phyloP scores from a whole-genome alignment of 2,797 vertebrate genomes.

The Bufotes viridis region DNA sequence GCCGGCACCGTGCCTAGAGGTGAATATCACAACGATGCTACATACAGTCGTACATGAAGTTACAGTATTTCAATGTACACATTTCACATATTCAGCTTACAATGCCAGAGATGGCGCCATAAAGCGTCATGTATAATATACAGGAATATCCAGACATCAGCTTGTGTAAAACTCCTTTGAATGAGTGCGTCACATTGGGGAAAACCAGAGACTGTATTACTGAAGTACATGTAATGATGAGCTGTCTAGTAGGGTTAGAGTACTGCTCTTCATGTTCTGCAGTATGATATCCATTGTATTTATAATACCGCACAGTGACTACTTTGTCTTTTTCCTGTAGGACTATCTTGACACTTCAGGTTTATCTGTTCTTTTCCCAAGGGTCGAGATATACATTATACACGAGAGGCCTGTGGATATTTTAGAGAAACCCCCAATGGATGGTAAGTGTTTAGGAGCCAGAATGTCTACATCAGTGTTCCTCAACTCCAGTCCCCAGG shows the following conservation, averaged over 20 bases:
- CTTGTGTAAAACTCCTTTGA: not conserved
- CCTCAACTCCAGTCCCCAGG: too few relatives aligned
- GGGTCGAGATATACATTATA: constrained; percentile 85
- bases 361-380: constrained; percentile 80
- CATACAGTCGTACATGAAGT: not conserved
- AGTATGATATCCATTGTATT: not conserved
- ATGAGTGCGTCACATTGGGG: not conserved
- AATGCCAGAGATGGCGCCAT: not conserved
- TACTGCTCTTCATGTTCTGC: too few relatives aligned
- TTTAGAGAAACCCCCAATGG: constrained; percentile 80
- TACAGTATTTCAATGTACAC: not conserved
- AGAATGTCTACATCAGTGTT: not conserved
- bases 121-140: too few relatives aligned
- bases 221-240: too few relatives aligned
- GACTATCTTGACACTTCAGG: constrained; percentile 83
- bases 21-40: constrained; percentile 57
- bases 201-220: too few relatives aligned
- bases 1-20: constrained; percentile 82
- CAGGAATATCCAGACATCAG: not conserved
- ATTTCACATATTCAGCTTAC: not conserved
- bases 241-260: too few relatives aligned
- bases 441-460: constrained; percentile 72
- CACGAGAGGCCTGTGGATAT: constrained; percentile 83
- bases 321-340: constrained; percentile 64
- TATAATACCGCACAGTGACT: not conserved